Conservation (phyloP, 92 coral and sea anemone species). For the Heteractis magnifica region DNA sequence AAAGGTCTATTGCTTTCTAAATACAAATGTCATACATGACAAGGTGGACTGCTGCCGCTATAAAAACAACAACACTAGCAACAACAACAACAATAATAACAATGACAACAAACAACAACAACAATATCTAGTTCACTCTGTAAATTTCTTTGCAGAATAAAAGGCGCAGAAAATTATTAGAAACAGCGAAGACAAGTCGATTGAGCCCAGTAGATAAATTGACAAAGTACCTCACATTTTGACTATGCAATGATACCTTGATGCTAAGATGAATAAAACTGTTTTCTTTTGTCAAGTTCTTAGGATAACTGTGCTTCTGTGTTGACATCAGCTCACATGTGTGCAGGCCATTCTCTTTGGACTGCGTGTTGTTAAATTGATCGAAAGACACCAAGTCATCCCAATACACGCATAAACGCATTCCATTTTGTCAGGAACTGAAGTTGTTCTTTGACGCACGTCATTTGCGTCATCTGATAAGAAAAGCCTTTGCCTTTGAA, state of each 20-base stretch:
- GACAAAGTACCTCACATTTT: background rate
- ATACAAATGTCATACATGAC: too few species aligned
- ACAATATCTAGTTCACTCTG: too few species aligned
- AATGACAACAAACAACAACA: too few species aligned
- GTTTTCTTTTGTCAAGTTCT: background rate
- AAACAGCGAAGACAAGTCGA: background rate
- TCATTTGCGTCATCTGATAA: background rate
- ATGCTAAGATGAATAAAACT: slow-evolving; percentile 20
- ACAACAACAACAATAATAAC: too few species aligned
- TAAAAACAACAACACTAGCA: too few species aligned
- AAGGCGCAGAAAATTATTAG: too few species aligned
- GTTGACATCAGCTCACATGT: slow-evolving; percentile 8
- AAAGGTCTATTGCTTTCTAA: too few species aligned
- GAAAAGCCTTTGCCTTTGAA: background rate
- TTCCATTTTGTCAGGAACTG: slow-evolving; percentile 21
- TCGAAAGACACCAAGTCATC: slow-evolving; percentile 26
- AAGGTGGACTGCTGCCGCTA: too few species aligned
- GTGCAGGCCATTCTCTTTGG: background rate
- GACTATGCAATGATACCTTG: background rate
- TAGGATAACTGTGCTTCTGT: slow-evolving; percentile 1
- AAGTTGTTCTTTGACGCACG: background rate
- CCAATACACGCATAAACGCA: slow-evolving; percentile 35
- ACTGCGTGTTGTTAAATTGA: slow-evolving; percentile 28
- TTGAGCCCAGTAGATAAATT: background rate
- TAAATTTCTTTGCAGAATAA: too few species aligned